These are phyloP conservation scores for Pangasius larnaudii DNA, from an alignment of 2,797 vertebrate species.

Conservation along the genomic window DNA sequence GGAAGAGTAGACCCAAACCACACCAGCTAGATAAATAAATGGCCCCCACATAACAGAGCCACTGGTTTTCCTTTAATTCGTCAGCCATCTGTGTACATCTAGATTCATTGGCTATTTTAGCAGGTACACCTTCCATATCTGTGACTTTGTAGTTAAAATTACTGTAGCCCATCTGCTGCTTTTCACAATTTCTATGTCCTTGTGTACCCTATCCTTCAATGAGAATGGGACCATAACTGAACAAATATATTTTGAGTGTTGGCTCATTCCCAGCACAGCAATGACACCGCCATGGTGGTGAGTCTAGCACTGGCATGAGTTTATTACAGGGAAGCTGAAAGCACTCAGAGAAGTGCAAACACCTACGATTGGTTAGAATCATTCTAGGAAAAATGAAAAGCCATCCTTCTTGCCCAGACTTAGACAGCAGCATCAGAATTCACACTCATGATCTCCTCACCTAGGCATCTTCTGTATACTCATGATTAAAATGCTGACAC, in stretches of 20 bases:
- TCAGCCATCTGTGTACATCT: neutral
- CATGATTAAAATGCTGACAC: neutral
- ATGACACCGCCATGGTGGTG: neutral
- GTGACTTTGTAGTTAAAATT: neutral
- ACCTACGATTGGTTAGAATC: neutral
- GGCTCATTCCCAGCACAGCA: neutral
- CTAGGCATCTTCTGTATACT: neutral
- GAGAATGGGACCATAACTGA: neutral
- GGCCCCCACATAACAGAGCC: neutral
- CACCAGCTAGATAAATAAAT: neutral
- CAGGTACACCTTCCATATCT: neutral
- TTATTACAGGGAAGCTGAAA: neutral
- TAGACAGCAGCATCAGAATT: neutral
- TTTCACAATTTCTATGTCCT: neutral
- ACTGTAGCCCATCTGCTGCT: neutral
- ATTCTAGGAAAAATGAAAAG: neutral
- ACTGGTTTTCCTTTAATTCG: neutral
- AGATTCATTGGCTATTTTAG: neutral
- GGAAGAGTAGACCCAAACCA: neutral
- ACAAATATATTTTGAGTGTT: neutral
- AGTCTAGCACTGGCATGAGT: neutral
- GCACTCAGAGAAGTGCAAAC: neutral
- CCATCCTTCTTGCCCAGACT: neutral
- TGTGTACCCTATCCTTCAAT: neutral
- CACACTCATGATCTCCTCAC: neutral